These are phyloP conservation scores for Octodonta nipae DNA, from an alignment of 2,888 invertebrate genomes.

Conservation along the genomic window DNA sequence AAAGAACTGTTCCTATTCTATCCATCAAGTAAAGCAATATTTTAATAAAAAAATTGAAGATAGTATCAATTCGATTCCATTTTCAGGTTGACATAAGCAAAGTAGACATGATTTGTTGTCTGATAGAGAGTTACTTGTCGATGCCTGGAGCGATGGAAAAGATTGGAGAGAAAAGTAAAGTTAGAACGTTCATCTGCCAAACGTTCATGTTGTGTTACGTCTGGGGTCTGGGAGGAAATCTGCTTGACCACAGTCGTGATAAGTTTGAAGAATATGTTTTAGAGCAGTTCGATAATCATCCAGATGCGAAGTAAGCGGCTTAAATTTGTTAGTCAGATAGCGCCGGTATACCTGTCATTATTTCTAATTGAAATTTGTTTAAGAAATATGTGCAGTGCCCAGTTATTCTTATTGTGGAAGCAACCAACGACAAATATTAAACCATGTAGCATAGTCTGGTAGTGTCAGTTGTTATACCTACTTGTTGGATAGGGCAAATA, in stretches of 20 bases:
- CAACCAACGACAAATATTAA: too few species aligned
- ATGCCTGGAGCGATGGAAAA: conserved; percentile 41
- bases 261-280: conserved; percentile 56
- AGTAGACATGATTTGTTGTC: conserved; percentile 57
- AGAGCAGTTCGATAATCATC: conserved; percentile 54
- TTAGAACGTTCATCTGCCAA: conserved; percentile 55
- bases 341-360: too few species aligned
- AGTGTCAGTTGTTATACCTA: too few species aligned
- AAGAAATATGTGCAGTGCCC: too few species aligned
- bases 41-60: not conserved
- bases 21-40: conserved; percentile 52
- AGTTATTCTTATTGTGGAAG: too few species aligned
- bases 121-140: conserved; percentile 56
- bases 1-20: conserved; percentile 56
- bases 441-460: too few species aligned
- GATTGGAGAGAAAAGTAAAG: conserved; percentile 44
- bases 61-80: not conserved
- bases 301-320: conserved; percentile 45
- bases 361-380: too few species aligned
- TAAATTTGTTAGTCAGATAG: too few species aligned
- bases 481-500: too few species aligned
- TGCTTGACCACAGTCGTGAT: conserved; percentile 54
- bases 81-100: conserved; percentile 70
- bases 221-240: conserved; percentile 81
- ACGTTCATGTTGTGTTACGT: conserved; percentile 69